phyloP scores from a whole-genome alignment of 2,888 invertebrate genomes.

The Dascillus cervinus region DNA sequence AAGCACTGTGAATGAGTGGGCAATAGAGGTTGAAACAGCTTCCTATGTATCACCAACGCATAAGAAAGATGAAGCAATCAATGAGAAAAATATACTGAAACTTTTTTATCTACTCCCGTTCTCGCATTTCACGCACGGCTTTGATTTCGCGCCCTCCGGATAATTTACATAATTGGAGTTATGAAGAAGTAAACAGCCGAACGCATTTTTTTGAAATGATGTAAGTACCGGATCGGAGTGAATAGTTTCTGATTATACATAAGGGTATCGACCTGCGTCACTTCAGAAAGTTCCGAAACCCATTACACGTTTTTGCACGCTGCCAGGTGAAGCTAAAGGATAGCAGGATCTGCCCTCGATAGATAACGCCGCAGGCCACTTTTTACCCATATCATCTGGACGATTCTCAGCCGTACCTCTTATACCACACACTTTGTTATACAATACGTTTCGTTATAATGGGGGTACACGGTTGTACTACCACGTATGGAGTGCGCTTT shows the following conservation, averaged over 20 bases:
- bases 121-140: slow-evolving; percentile 1
- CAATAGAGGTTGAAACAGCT: slow-evolving; percentile 28
- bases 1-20: slow-evolving; percentile 36
- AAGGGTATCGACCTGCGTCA: too few relatives aligned
- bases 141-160: background rate
- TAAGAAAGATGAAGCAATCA: slow-evolving; percentile 37
- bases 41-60: slow-evolving; percentile 32
- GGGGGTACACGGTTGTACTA: too few relatives aligned
- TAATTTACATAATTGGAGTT: too few relatives aligned
- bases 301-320: slow-evolving; percentile 34
- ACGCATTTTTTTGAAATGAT: too few relatives aligned
- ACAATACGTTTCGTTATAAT: too few relatives aligned
- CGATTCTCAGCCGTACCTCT: slow-evolving; percentile 13
- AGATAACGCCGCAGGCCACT: slow-evolving; percentile 31
- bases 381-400: slow-evolving; percentile 30
- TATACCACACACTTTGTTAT: too few relatives aligned
- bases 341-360: slow-evolving; percentile 22
- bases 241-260: too few relatives aligned
- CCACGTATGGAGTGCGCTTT: too few relatives aligned
- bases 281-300: slow-evolving; percentile 30
- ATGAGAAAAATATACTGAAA: slow-evolving; percentile 34
- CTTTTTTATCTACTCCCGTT: slow-evolving; percentile 26
- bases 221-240: too few relatives aligned
- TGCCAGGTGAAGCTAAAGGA: slow-evolving; percentile 32
- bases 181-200: too few relatives aligned